Conservation (phyloP, 1,140 invertebrate genomes). For the Drosophila arizonae region DNA sequence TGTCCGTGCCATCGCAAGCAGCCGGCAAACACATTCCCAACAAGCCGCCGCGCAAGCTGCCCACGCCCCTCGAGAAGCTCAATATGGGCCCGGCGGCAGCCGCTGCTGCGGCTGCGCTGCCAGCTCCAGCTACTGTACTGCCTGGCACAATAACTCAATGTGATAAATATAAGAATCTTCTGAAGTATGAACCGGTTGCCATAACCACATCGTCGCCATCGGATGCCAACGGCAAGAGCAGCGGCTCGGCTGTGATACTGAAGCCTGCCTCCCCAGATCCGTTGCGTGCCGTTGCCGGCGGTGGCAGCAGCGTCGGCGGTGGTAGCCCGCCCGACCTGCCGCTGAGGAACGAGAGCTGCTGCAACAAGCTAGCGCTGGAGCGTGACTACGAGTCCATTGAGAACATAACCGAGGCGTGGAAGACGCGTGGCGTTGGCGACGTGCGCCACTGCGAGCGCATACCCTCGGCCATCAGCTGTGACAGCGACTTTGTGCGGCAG, state of each 20-base stretch:
- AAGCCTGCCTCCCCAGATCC: slow-evolving; percentile 63
- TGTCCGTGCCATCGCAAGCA: slow-evolving; percentile 57
- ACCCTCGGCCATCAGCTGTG: slow-evolving; percentile 66
- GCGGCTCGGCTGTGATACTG: slow-evolving; percentile 67
- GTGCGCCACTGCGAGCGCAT: slow-evolving; percentile 86
- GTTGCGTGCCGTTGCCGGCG: slow-evolving; percentile 1
- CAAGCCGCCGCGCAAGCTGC: slow-evolving; percentile 77
- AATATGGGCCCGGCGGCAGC: not conserved
- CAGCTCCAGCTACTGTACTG: not conserved
- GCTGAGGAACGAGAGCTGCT: slow-evolving; percentile 67
- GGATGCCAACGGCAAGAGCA: slow-evolving; percentile 54
- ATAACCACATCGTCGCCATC: slow-evolving; percentile 77
- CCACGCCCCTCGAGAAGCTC: slow-evolving; percentile 41
- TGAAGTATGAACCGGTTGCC: slow-evolving; percentile 79
- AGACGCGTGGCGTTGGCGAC: slow-evolving; percentile 88
- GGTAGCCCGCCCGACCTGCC: slow-evolving; percentile 65
- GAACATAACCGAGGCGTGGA: slow-evolving; percentile 88
- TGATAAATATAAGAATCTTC: slow-evolving; percentile 77
- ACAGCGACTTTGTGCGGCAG: slow-evolving; percentile 73
- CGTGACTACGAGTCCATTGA: slow-evolving; percentile 81
- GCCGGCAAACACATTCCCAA: slow-evolving; percentile 74
- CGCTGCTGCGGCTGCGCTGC: not conserved
- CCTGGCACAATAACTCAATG: slow-evolving; percentile 54
- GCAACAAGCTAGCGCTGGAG: slow-evolving; percentile 42
- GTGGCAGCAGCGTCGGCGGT: not conserved